Base-by-base conservation (phyloP, 2,888 invertebrate genomes). In the Sesamia inferens region DNA sequence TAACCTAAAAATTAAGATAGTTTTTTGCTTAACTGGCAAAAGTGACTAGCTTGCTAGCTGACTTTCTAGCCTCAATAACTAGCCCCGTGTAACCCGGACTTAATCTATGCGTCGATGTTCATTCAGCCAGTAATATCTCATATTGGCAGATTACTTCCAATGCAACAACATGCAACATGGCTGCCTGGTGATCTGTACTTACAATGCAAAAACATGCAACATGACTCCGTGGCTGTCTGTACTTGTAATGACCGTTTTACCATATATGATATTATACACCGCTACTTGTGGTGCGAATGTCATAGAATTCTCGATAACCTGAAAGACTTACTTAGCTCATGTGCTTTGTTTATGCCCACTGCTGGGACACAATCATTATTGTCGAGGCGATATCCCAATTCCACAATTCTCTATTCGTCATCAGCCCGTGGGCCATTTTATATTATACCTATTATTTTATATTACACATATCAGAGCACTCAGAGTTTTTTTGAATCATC, bases 141-240 rank as follows among this genome's bases (percentile, higher is more conserved):
- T 85, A 85, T 85, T 85, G 85, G 83, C 85, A 77, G 81, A 85
- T 85, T 85, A 81, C 76, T 85, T 82, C 81, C 85, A 85, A 77
- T 72, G 70, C 76, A 75, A 68, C 76, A 75, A 65, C 81, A 81
- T 84, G 83, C 76, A 77, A 73, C 77, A 65, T 79, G 76, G 68
- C 24, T 79, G 76, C 68, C n/a, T 42, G 16, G 62, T 63, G 76
- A 76, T 74, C 81, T 51, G 78, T 81, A 66, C 48, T 74, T 77
- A 81, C 76, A 78, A 85, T 85, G 81, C 76, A 75, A 68, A 74
- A 75, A 65, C 81, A 81, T 84, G 83, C 76, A 77, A 73, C 77
- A 65, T 79, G 76, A 68, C 24, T 79, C 75, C 65, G 16, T 42
- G 16, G 62, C 65, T 77, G 77, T 74, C 81, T 51, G 78, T 81